Evolutionary conservation across 1,140 invertebrate genomes (phyloP).

Genomic region (Coboldia fuscipes): DNA sequence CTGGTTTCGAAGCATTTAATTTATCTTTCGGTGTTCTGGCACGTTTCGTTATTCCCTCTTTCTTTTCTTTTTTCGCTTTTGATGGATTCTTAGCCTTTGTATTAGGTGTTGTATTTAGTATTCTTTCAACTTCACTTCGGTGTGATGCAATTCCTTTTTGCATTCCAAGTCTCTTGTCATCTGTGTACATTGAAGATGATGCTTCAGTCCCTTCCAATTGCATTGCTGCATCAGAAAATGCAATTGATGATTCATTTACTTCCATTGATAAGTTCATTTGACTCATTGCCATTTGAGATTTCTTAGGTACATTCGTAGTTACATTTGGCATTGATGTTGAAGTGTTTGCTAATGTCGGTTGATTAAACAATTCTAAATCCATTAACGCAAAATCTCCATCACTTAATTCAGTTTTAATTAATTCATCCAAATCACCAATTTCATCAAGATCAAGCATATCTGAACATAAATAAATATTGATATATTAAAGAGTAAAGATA

Average conservation of each 20-base stretch:
- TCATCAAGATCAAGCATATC: constrained; percentile 2
- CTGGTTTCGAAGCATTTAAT: constrained; percentile 6
- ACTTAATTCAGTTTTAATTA: constrained; percentile 30
- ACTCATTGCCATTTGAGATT: too few relatives aligned
- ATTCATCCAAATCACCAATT: constrained; percentile 21
- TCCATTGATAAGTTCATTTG: too few relatives aligned
- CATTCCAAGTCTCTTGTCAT: too few relatives aligned
- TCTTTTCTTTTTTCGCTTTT: constrained; percentile 24
- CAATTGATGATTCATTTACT: too few relatives aligned
- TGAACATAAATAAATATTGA: too few relatives aligned
- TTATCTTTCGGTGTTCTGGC: constrained; percentile 20
- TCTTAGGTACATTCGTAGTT: too few relatives aligned
- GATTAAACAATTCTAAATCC: constrained; percentile 18
- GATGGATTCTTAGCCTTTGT: constrained; percentile 22
- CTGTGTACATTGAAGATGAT: constrained; percentile 36
- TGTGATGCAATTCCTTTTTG: too few relatives aligned
- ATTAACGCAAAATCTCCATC: too few relatives aligned
- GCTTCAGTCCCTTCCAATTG: constrained; percentile 32
- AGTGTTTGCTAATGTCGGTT: constrained; percentile 1
- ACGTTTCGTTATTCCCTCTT: constrained; percentile 9
- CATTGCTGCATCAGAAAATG: too few relatives aligned
- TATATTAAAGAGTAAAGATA: too few relatives aligned
- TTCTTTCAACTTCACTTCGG: too few relatives aligned
- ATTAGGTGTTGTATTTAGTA: too few relatives aligned
- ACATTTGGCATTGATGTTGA: neutral